Evolutionary conservation across 2,888 invertebrate species (phyloP).

Genomic region (Tetrapedia diversipes): DNA sequence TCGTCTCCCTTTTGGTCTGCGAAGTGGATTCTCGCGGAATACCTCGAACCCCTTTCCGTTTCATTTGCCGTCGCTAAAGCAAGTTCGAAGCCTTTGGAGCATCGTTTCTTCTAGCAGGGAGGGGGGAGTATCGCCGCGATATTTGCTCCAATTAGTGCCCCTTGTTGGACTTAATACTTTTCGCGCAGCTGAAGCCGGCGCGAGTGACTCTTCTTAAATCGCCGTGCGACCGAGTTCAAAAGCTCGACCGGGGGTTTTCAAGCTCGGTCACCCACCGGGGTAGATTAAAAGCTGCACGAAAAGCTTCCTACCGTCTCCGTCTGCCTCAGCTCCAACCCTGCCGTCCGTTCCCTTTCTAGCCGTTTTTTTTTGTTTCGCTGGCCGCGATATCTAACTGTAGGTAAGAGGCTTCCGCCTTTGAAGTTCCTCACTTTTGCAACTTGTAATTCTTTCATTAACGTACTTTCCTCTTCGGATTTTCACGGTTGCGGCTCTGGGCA

Average conservation of each 20-base stretch:
- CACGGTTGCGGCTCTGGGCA: conserved; percentile 54
- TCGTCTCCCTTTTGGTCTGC: no score
- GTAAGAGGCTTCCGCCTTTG: conserved; percentile 74
- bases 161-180: conserved; percentile 61
- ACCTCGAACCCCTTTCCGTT: conserved; percentile 12
- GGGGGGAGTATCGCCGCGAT: conserved; percentile 40
- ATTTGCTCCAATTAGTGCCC: conserved; percentile 63
- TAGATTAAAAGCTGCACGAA: conserved; percentile 68
- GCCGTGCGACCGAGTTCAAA: conserved; percentile 61
- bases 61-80: conserved; percentile 17
- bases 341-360: conserved; percentile 5
- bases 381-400: conserved; percentile 67
- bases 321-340: not conserved
- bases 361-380: conserved; percentile 53
- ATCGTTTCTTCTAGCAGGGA: not conserved
- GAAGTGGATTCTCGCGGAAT: conserved; percentile 22
- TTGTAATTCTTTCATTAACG: conserved; percentile 72
- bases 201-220: conserved; percentile 62
- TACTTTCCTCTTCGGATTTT: conserved; percentile 62
- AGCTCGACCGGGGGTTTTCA: conserved; percentile 66
- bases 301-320: conserved; percentile 55
- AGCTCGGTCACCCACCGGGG: conserved; percentile 68
- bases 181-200: conserved; percentile 55
- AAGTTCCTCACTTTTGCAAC: conserved; percentile 68
- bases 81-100: conserved; percentile 14